Percentiles rank a stretch among this genome's conserved stretches.
Evolutionary conservation across 1,140 invertebrate species (phyloP).

Genomic region (Drosophila lacteicornis): DNA sequence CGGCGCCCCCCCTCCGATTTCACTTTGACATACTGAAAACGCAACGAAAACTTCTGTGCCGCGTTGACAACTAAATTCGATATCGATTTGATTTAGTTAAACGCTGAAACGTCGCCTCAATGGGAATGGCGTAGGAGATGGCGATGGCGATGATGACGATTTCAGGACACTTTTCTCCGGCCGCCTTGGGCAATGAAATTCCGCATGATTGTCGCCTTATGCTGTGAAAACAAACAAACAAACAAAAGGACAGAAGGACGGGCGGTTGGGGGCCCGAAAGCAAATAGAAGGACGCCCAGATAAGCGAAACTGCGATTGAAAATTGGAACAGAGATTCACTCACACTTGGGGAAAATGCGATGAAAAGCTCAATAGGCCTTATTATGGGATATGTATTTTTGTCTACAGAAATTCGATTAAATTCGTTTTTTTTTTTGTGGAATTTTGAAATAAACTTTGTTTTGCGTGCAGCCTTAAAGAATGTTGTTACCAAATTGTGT

Average conservation of each 20-base stretch:
- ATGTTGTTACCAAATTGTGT: background rate
- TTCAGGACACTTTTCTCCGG: constrained; percentile 14
- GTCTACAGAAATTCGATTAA: background rate
- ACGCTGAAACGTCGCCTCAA: constrained; percentile 56
- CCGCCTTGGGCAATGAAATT: constrained; percentile 62
- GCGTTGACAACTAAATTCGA: constrained; percentile 80
- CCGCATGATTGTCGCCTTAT: constrained; percentile 74
- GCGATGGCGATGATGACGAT: constrained; percentile 8
- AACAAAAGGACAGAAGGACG: constrained; percentile 14
- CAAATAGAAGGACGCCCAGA: constrained; percentile 55
- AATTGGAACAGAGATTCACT: constrained; percentile 23
- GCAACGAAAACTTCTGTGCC: constrained; percentile 57
- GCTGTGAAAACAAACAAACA: constrained; percentile 76
- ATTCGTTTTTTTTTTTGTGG: no score
- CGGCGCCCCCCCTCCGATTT: constrained; percentile 33
- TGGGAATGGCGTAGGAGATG: constrained; percentile 4
- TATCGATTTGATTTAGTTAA: constrained; percentile 83
- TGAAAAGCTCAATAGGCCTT: background rate
- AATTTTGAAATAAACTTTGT: no score
- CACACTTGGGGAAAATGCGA: background rate
- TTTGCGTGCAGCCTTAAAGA: background rate
- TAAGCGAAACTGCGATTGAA: constrained; percentile 54
- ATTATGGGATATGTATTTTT: background rate
- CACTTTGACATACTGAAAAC: constrained; percentile 56
- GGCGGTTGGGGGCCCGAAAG: constrained; percentile 17